Evolutionary conservation across 2,797 vertebrate genomes (phyloP), one percentile per base, ranked within the genome.

Genomic region (Orientallactaga sibirica): DNA sequence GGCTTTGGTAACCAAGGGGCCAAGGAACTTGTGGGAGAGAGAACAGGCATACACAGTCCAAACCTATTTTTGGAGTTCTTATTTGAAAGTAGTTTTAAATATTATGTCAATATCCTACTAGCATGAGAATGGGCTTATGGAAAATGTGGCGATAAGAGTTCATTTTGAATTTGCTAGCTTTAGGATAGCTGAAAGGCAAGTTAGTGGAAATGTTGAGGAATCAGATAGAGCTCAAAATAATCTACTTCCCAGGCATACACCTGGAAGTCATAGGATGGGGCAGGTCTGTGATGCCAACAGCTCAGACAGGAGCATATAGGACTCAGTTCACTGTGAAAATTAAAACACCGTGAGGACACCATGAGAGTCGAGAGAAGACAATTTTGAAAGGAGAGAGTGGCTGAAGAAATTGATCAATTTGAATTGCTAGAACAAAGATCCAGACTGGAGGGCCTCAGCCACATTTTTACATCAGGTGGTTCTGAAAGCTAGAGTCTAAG

Each of bases 91-190:
- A 19, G 20, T 15, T 55, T 10, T 20, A 15, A 12, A 11, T 2
- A 0, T n/a, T 48, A 15, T 27, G 48, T 9, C 19, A 10, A 0
- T 61, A 14, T 14, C 12, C 16, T 27, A 10, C 18, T 11, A 4
- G 55, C 3, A 4, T 68, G 41, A 79, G 20, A 90, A 18, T 7
- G 20, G n/a, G 15, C 18, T 33, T 71, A 33, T 9, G 14, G 33
- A 37, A 1, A 3, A 11, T 0, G 1, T 3, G 20, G n/a, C 11
- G 10, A 4, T 55, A 0, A 12, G 25, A 25, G 27, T 58, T 68
- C 8, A 4, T 22, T 75, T 24, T 7, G 43, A 20, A 27, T 20
- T 71, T 0, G 0, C 9, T 66, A 6, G 24, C 11, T 27, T 12
- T 11, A 41, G 43, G 41, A 8, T 1, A 3, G 10, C 70, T 0